Percentiles rank a stretch among this genome's conserved stretches.
phyloP scores from a whole-genome alignment of 2,113 vertebrate genomes.

The Channa argus region DNA sequence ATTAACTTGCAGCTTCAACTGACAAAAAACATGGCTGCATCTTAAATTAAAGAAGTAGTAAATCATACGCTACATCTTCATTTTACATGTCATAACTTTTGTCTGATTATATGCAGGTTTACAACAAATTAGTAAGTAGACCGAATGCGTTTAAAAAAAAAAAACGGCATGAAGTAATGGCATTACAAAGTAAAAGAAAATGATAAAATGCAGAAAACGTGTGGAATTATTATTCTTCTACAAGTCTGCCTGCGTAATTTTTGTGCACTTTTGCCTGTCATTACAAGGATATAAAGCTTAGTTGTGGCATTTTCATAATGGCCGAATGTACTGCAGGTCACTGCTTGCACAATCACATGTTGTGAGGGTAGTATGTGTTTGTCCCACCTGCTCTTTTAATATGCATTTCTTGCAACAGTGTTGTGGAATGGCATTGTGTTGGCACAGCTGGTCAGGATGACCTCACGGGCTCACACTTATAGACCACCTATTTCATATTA shows the following conservation, averaged over 20 bases:
- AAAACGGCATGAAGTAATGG: no score
- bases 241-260: background rate
- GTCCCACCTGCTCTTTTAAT: background rate
- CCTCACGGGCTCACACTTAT: background rate
- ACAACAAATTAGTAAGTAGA: no score
- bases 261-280: background rate
- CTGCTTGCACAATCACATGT: background rate
- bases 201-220: background rate
- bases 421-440: background rate
- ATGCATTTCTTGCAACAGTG: background rate
- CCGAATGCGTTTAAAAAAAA: no score
- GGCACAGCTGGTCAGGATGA: background rate
- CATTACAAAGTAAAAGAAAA: no score
- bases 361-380: background rate
- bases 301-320: constrained; percentile 27
- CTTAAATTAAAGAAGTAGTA: no score
- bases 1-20: no score
- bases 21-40: no score
- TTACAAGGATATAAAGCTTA: background rate
- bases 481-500: no score
- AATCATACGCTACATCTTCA: no score
- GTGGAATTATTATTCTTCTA: background rate
- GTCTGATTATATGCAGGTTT: no score
- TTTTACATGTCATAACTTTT: no score
- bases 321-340: background rate